These are phyloP conservation scores for Epirrhoe tristata DNA, from an alignment of 2,888 invertebrate species.

Conservation along the genomic window DNA sequence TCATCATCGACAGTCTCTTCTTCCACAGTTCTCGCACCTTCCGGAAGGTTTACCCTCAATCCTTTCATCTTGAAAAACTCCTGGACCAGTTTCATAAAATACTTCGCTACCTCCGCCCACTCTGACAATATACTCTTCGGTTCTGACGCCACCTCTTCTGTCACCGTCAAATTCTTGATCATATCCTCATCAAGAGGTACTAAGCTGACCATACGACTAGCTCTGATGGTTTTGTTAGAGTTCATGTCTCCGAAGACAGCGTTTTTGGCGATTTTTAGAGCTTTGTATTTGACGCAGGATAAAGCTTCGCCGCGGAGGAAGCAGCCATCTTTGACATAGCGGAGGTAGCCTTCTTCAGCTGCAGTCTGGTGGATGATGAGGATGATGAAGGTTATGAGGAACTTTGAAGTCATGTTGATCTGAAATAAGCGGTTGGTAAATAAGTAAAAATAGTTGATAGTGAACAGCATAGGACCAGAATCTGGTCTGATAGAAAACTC, in stretches of 20 bases:
- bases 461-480: not conserved
- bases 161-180: constrained; percentile 56
- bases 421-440: not conserved
- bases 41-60: constrained; percentile 72
- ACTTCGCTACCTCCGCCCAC: constrained; percentile 77
- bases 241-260: constrained; percentile 69
- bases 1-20: constrained; percentile 65
- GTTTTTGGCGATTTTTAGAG: constrained; percentile 73
- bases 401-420: constrained; percentile 45
- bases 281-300: constrained; percentile 78
- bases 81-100: constrained; percentile 71
- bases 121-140: constrained; percentile 73
- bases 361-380: constrained; percentile 50
- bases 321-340: constrained; percentile 77
- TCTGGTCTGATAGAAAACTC: too few relatives aligned
- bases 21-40: constrained; percentile 76
- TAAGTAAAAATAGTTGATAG: not conserved
- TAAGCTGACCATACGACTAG: constrained; percentile 69
- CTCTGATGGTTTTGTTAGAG: constrained; percentile 71
- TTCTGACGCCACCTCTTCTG: constrained; percentile 55
- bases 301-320: constrained; percentile 72
- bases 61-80: constrained; percentile 78
- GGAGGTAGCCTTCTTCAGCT: constrained; percentile 71
- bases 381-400: constrained; percentile 44
- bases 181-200: constrained; percentile 72